A percentile compares a stretch with the other conserved stretches of the same genome.
Conservation (phyloP, 2,797 vertebrate genomes). For the Taeniopygia guttata region DNA sequence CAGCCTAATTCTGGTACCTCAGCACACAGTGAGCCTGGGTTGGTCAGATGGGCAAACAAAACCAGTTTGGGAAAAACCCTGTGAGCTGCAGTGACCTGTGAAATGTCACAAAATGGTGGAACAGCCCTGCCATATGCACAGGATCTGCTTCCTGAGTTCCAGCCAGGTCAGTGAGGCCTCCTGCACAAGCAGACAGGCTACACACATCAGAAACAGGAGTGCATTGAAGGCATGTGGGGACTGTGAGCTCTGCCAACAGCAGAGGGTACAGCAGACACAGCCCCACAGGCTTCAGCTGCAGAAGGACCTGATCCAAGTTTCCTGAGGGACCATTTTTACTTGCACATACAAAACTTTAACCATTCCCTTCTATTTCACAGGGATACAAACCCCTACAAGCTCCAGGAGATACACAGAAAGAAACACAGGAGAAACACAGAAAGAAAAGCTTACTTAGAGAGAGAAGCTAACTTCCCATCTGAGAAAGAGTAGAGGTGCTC, state of each 20-base stretch:
- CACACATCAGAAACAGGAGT: neutral
- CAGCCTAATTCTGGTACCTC: neutral
- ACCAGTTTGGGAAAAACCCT: neutral
- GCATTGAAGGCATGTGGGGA: neutral
- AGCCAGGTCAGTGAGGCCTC: neutral
- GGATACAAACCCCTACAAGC: neutral
- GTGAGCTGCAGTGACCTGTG: neutral
- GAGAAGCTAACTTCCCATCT: neutral
- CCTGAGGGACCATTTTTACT: neutral
- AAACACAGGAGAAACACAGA: neutral
- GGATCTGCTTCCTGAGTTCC: neutral
- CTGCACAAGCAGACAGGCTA: neutral
- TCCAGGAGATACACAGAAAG: neutral
- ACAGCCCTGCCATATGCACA: neutral
- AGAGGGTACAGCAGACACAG: neutral
- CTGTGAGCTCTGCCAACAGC: neutral
- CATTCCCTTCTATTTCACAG: neutral
- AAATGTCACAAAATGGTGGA: neutral
- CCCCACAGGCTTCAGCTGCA: neutral
- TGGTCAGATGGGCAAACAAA: neutral
- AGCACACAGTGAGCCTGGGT: fast-evolving
- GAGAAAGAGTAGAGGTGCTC: neutral
- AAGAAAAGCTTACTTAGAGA: neutral
- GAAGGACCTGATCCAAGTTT: neutral
- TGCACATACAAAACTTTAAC: neutral